Percentiles rank a stretch among this genome's conserved stretches.
Evolutionary conservation across 2,888 invertebrate species (phyloP).

Genomic region (Meteorus colon): DNA sequence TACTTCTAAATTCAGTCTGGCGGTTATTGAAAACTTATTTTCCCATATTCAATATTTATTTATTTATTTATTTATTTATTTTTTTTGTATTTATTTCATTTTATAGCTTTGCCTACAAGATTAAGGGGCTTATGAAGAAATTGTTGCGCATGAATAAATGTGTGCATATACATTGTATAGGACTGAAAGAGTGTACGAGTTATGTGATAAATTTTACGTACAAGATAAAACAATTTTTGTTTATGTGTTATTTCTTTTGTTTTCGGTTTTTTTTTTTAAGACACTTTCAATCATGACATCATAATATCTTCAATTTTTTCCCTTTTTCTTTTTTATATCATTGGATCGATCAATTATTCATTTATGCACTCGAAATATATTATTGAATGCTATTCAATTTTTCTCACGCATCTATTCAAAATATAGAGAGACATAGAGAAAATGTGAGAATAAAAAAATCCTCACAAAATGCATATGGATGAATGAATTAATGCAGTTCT

Average conservation of each 20-base stretch:
- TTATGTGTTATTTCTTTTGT: constrained; percentile 36
- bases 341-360: constrained; percentile 14
- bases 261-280: constrained; percentile 24
- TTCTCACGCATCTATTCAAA: not conserved
- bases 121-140: constrained; percentile 66
- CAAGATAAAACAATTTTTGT: constrained; percentile 21
- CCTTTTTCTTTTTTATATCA: constrained; percentile 1
- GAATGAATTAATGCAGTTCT: constrained; percentile 10
- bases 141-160: constrained; percentile 46
- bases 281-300: constrained; percentile 20
- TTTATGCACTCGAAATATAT: constrained; percentile 29
- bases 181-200: not conserved
- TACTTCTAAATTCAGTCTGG: constrained; percentile 48
- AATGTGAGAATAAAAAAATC: not conserved
- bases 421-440: too few species aligned
- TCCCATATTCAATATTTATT: constrained; percentile 46
- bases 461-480: constrained; percentile 32
- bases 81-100: constrained; percentile 60
- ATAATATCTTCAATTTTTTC: not conserved
- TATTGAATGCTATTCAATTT: not conserved
- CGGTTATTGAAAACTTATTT: constrained; percentile 58
- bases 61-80: constrained; percentile 41
- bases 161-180: constrained; percentile 17
- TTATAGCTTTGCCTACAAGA: constrained; percentile 64
- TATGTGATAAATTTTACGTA: not conserved